Conservation (phyloP, 2,797 vertebrate species). For the Threskiornis aethiopicus region DNA sequence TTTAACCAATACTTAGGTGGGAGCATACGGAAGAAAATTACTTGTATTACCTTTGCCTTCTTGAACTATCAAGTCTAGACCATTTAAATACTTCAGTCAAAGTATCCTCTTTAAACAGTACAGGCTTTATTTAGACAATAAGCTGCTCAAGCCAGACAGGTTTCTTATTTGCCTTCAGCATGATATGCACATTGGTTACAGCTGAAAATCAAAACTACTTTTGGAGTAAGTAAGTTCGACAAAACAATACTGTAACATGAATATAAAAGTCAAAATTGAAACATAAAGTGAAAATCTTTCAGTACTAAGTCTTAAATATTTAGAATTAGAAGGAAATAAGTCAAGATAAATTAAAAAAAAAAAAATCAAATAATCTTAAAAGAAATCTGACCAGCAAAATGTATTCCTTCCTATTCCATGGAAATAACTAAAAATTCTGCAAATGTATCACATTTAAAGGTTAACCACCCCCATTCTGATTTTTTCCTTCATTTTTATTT, state of each 20-base stretch:
- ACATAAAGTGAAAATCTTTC: neutral
- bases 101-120: slow-evolving; percentile 30
- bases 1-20: neutral
- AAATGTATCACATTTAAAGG: neutral
- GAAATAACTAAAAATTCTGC: neutral
- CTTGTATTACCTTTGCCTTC: slow-evolving; percentile 35
- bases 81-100: slow-evolving; percentile 7
- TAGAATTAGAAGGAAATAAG: neutral
- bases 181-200: neutral
- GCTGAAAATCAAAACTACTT: neutral
- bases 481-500: neutral
- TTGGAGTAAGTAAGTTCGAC: neutral
- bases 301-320: neutral
- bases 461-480: neutral
- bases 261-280: neutral
- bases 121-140: slow-evolving; percentile 34
- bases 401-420: neutral
- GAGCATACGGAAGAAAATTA: neutral
- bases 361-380: neutral
- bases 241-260: neutral
- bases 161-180: neutral
- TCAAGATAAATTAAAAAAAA: neutral
- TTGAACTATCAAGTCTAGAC: neutral
- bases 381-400: neutral
- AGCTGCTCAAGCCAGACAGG: slow-evolving; percentile 15